Percentiles rank a stretch among this genome's conserved stretches.
phyloP scores from a whole-genome alignment of 2,113 vertebrate species.

The Cyphomyrus plagiostoma region DNA sequence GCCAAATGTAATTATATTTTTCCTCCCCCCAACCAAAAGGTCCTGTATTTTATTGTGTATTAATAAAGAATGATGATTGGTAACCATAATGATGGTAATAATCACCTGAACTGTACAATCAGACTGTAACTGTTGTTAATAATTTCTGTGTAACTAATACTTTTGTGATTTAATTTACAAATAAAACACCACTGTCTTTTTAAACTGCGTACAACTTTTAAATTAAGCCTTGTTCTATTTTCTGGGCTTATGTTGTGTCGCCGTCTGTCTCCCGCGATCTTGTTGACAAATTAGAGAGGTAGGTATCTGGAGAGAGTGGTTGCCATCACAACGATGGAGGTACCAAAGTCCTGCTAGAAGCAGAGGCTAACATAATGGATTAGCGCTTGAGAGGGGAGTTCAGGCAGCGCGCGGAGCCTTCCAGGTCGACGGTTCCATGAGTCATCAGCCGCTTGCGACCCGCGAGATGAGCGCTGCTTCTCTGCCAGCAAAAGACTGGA shows the following conservation, averaged over 20 bases:
- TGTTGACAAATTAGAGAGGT: background rate
- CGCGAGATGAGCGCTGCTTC: background rate
- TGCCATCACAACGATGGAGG: background rate
- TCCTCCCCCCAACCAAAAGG: slow-evolving; percentile 27
- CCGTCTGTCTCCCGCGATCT: background rate
- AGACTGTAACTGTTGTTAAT: slow-evolving; percentile 71
- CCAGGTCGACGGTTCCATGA: background rate
- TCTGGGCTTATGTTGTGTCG: background rate
- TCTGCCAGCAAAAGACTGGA: background rate
- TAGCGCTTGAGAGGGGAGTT: background rate
- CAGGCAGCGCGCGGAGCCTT: background rate
- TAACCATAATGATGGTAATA: slow-evolving; percentile 63
- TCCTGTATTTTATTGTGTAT: slow-evolving; percentile 58
- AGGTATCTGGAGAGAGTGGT: background rate
- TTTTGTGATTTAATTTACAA: slow-evolving; percentile 70
- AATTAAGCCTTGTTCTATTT: background rate
- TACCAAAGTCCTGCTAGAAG: background rate
- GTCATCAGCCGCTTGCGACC: background rate
- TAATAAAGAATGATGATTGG: slow-evolving; percentile 43
- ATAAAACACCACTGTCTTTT: slow-evolving; percentile 69
- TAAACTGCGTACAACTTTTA: slow-evolving; percentile 2
- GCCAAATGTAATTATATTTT: slow-evolving; percentile 49
- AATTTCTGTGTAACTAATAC: slow-evolving; percentile 72
- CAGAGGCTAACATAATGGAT: background rate
- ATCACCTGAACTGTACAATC: slow-evolving; percentile 68